Evolutionary conservation across 2,113 vertebrate species (phyloP).

Genomic region (Psammodynastes pulverulentus): DNA sequence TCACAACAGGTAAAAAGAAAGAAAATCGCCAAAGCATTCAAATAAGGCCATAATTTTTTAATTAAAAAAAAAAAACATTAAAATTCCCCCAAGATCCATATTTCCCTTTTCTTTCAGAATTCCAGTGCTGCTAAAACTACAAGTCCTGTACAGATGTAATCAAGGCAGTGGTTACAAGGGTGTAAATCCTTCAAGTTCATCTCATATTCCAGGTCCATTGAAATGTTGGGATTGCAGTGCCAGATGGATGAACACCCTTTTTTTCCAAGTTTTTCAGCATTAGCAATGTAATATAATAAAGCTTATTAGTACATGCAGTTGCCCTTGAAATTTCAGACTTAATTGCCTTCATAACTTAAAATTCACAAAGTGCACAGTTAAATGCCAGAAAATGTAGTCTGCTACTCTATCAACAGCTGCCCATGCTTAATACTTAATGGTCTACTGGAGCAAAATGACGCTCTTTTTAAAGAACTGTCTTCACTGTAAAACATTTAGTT

Average conservation of each 20-base stretch:
- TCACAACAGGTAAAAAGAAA: slow-evolving; percentile 92
- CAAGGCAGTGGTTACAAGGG: slow-evolving; percentile 63
- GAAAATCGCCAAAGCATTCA: slow-evolving; percentile 75
- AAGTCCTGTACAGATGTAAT: slow-evolving; percentile 63
- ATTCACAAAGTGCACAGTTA: slow-evolving; percentile 83
- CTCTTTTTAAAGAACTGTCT: slow-evolving; percentile 59
- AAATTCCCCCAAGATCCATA: slow-evolving; percentile 66
- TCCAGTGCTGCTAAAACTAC: slow-evolving; percentile 82
- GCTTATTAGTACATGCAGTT: slow-evolving; percentile 80
- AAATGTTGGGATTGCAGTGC: not conserved
- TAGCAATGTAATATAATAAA: slow-evolving; percentile 66
- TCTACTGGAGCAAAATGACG: slow-evolving; percentile 72
- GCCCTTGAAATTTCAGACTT: slow-evolving; percentile 76
- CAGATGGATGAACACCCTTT: not conserved
- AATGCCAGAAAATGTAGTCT: slow-evolving; percentile 71
- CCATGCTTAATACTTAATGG: slow-evolving; percentile 84
- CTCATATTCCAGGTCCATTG: not conserved
- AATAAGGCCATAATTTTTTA: slow-evolving; percentile 81
- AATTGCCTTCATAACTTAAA: slow-evolving; percentile 77
- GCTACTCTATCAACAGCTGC: slow-evolving; percentile 80
- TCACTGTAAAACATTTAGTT: slow-evolving; percentile 77
- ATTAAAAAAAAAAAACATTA: slow-evolving; percentile 70
- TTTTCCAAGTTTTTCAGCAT: slow-evolving; percentile 56
- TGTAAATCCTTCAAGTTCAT: slow-evolving; percentile 7
- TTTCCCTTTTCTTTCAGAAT: slow-evolving; percentile 62